Conservation (phyloP, 2,888 invertebrate species). For the Villa cingulata region DNA sequence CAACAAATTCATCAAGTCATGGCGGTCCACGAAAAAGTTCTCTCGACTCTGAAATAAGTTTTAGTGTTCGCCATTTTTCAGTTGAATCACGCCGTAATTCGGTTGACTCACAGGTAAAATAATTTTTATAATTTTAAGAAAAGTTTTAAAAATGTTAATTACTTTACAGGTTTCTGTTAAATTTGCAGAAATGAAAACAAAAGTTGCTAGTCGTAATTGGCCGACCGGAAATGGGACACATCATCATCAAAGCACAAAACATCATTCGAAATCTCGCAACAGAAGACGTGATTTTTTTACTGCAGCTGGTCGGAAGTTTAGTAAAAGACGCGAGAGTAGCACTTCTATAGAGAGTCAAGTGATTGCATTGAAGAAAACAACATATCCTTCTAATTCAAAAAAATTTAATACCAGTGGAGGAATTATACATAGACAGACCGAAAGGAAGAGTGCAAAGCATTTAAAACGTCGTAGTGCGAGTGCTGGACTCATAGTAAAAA, state of each 20-base stretch:
- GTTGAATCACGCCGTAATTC: constrained; percentile 79
- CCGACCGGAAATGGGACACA: constrained; percentile 16
- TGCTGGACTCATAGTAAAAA: constrained; percentile 25
- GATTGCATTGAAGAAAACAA: constrained; percentile 34
- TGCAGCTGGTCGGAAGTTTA: constrained; percentile 25
- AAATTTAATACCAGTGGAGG: constrained; percentile 23
- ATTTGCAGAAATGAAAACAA: constrained; percentile 70
- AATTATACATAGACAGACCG: constrained; percentile 30
- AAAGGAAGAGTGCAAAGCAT: constrained; percentile 22
- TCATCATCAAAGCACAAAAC: constrained; percentile 20
- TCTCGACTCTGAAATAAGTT: constrained; percentile 55
- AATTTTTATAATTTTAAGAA: not conserved
- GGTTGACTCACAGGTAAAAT: constrained; percentile 64
- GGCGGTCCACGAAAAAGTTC: constrained; percentile 44
- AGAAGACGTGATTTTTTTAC: constrained; percentile 27
- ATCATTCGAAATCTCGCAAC: constrained; percentile 24
- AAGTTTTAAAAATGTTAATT: not conserved
- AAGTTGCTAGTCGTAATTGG: constrained; percentile 44
- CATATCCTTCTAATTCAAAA: constrained; percentile 20
- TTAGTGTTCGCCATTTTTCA: constrained; percentile 67
- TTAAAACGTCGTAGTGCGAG: constrained; percentile 28
- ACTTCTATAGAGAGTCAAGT: constrained; percentile 72
- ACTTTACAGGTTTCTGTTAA: constrained; percentile 47
- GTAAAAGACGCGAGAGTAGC: constrained; percentile 46
- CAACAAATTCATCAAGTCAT: constrained; percentile 40